Base-by-base conservation (phyloP, 2,113 vertebrate species). In the Psammodynastes pulverulentus region DNA sequence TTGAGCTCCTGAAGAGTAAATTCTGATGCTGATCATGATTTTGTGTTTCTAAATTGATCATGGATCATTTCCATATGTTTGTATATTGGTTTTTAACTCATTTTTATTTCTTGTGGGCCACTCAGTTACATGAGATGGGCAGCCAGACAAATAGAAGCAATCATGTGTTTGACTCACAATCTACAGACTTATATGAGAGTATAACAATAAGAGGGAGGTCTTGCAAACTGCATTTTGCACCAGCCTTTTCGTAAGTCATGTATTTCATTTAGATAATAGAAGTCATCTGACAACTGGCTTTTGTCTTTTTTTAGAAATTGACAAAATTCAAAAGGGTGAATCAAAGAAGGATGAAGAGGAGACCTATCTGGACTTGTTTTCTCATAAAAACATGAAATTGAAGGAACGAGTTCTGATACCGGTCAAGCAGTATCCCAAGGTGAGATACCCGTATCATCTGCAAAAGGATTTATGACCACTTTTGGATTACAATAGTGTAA, bases 401-500 rank as follows among this genome's bases (percentile, higher is more conserved):
- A 99, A 99, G 95, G 99, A 99, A 87, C 98, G 99, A 34, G 98
- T 99, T 92, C 98, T 99, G 95, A 99, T 99, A 95, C 99, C 99
- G 90, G 98, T 99, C 95, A 99, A 99, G 93, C 98, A 99, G 94
- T 99, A 99, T 95, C 99, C 99, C 45, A 99, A 99, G 98, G 99
- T 99, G 96, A 98, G 97, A 92, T 0, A 92, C 24, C 24, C 89
- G 48, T 1, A 34, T 58, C 87, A 48, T 12, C 12, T 89, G 52
- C 9, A 67, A 91, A 67, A 45, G 49, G n/a, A 87, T 94, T 67
- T 92, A 29, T 3, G 34, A 19, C 52, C 17, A 8, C 1, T 43
- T 79, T 39, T 4, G 6, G 17, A 79, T 72, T 72, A 72, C 15
- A 72, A 34, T 39, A 72, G n/a, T 39, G n/a, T 15, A 72, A 72